Percentiles rank a stretch among this genome's conserved stretches.
Evolutionary conservation across 1,140 invertebrate genomes (phyloP).

Genomic region (Oppia nitens): DNA sequence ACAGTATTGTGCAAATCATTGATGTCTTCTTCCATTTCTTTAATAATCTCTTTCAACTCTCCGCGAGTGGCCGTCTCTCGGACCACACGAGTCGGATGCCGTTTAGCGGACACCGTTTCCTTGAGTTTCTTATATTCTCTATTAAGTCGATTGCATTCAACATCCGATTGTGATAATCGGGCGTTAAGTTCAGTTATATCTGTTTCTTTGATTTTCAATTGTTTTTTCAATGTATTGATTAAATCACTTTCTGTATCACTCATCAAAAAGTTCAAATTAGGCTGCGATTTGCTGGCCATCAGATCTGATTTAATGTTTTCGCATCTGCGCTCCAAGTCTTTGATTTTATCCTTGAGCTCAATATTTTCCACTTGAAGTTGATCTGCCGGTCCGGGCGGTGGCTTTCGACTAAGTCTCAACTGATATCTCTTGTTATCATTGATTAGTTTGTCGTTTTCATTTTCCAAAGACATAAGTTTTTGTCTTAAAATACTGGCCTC

Average conservation of each 20-base stretch:
- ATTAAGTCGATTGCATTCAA: constrained; percentile 31
- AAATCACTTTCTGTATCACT: constrained; percentile 18
- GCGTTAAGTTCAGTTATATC: constrained; percentile 26
- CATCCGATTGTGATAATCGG: constrained; percentile 23
- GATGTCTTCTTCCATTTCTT: constrained; percentile 59
- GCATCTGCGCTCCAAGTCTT: constrained; percentile 43
- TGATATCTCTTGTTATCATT: constrained; percentile 49
- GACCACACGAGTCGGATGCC: constrained; percentile 44
- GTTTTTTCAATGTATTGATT: constrained; percentile 28
- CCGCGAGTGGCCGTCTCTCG: constrained; percentile 48
- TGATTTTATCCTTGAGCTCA: constrained; percentile 41
- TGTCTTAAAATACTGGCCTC: constrained; percentile 45
- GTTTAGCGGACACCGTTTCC: constrained; percentile 36
- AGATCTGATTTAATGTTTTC: constrained; percentile 28
- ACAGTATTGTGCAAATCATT: constrained; percentile 43
- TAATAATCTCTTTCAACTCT: constrained; percentile 55
- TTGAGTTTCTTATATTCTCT: constrained; percentile 31
- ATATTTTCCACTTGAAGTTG: constrained; percentile 32
- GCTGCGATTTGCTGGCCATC: constrained; percentile 15
- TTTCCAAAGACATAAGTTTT: constrained; percentile 45
- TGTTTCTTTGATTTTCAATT: constrained; percentile 33
- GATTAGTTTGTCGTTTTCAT: constrained; percentile 51
- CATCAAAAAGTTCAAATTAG: background rate
- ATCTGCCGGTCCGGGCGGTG: constrained; percentile 24
- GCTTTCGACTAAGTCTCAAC: constrained; percentile 24